Percentiles rank a stretch among this genome's conserved stretches.
Evolutionary conservation across 1,140 invertebrate genomes (phyloP).

Genomic region (Lepeophtheirus salmonis): DNA sequence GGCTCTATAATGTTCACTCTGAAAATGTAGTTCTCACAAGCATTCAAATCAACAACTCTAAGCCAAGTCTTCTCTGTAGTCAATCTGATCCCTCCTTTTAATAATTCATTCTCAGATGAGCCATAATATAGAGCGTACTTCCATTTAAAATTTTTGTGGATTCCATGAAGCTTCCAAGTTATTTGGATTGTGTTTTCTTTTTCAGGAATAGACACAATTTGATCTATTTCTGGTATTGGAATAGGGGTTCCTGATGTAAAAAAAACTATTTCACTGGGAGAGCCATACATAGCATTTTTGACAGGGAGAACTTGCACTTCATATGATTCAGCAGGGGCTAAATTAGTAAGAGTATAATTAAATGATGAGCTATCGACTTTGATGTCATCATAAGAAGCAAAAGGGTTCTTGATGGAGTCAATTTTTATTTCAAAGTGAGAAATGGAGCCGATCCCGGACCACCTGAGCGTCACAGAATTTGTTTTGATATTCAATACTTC

Average conservation of each 20-base stretch:
- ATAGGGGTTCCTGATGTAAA: background rate
- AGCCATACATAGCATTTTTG: background rate
- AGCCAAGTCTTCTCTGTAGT: conserved; percentile 37
- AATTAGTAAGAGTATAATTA: background rate
- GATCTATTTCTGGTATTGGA: background rate
- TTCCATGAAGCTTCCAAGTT: conserved; percentile 1
- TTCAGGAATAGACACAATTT: background rate
- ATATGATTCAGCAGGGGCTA: background rate
- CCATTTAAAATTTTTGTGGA: background rate
- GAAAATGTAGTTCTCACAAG: conserved; percentile 52
- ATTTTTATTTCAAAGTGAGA: background rate
- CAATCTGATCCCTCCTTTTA: conserved; percentile 12
- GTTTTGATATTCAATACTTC: background rate
- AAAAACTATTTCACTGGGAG: background rate
- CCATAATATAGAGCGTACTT: conserved; percentile 10
- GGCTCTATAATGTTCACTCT: conserved; percentile 45
- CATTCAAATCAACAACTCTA: conserved; percentile 39
- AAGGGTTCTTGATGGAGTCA: background rate
- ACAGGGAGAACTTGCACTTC: background rate
- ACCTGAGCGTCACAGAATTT: background rate
- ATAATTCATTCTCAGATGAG: background rate
- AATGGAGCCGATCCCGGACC: background rate
- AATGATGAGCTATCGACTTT: background rate
- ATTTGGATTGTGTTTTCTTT: conserved; percentile 1
- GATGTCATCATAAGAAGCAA: conserved; percentile 8